A percentile compares a stretch with the other conserved stretches of the same genome.
Conservation (phyloP, 2,797 vertebrate genomes). For the Notolabrus celidotus region DNA sequence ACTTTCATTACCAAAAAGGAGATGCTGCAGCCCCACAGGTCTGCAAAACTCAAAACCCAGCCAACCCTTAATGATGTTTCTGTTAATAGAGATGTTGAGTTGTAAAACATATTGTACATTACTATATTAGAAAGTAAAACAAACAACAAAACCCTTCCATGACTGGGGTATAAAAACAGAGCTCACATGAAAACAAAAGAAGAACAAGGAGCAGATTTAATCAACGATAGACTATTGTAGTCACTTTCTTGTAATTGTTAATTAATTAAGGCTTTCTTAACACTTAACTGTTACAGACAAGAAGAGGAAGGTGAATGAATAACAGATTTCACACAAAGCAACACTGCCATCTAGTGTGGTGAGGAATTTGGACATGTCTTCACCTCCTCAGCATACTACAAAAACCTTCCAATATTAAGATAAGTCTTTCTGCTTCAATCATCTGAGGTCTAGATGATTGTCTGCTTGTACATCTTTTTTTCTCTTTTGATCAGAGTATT, state of each 20-base stretch:
- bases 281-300: conserved; percentile 7
- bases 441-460: too few species aligned
- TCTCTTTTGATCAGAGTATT: neutral
- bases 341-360: conserved; percentile 77
- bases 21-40: conserved; percentile 12
- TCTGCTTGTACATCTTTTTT: too few species aligned
- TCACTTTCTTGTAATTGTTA: conserved; percentile 4
- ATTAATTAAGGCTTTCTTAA: conserved; percentile 36
- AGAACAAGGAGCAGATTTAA: neutral
- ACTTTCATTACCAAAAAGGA: conserved; percentile 59
- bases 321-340: conserved; percentile 49
- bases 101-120: neutral
- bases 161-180: conserved; percentile 3
- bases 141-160: neutral
- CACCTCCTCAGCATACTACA: too few species aligned
- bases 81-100: conserved; percentile 2
- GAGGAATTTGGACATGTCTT: neutral
- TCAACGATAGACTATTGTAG: conserved; percentile 1
- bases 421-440: too few species aligned
- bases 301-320: neutral
- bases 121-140: neutral
- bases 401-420: too few species aligned
- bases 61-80: conserved; percentile 10
- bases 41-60: conserved; percentile 19
- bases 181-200: neutral